Evolutionary conservation across 2,888 invertebrate genomes (phyloP), one percentile per base, ranked within the genome.

Genomic region (Therioaphis trifolii): DNA sequence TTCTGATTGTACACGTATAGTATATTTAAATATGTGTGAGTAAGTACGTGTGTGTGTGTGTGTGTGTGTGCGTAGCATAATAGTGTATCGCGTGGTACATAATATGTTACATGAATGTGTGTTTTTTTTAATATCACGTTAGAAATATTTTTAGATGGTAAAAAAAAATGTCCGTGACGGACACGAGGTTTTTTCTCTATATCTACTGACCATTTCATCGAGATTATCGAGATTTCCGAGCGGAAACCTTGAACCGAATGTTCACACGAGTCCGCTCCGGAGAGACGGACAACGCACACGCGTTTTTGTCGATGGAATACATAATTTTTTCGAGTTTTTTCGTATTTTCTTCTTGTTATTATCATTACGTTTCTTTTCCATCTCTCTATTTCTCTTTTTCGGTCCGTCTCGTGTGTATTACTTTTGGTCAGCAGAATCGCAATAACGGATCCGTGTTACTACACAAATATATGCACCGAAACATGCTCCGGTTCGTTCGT

Each of bases 161-260:
- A 46, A 35, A 80, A 68, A 79, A 61, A 71, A 63, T 24, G 63
- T 74, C 71, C 82, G 82, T 82, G 82, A 82, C 82, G 79, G 71
- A 79, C 78, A 49, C 35, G 63, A 72, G 82, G 46, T 27, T 35
- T 55, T 55, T 55, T 40, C 18, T 3, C 68, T 18, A 24, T 43
- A 21, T 66, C 66, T 35, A 29, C 52, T 18, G 63, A 74, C 49
- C 72, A 35, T 74, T 72, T 46, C 71, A 40, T 72, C 72, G 72
- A 82, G 82, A 82, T 82, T 82, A 63, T 63, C 82, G 82, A 74
- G 82, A 82, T 82, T 74, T 74, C 63, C 71, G 49, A 35, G 46
- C 49, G 55, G 72, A 82, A 71, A 71, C 82, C 82, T 82, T 82
- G 82, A 82, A 82, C 82, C 82, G 82, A 72, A 72, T 74, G 72